phyloP scores from a whole-genome alignment of 2,797 vertebrate genomes.

The Rhynchotus rufescens region DNA sequence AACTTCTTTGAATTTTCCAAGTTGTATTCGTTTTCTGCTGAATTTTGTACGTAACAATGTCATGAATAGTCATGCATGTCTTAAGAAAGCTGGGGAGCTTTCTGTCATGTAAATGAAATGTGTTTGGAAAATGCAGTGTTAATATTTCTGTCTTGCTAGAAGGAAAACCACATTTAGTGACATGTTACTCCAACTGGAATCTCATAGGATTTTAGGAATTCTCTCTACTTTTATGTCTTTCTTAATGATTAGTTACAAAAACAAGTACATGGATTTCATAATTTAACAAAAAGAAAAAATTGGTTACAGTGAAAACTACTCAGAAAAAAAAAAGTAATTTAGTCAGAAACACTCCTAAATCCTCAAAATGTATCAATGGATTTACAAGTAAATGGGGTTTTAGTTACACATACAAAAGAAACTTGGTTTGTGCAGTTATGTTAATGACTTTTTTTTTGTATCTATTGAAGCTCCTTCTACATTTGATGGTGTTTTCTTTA shows the following conservation, averaged over 20 bases:
- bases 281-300: neutral
- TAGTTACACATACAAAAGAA: neutral
- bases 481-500: neutral
- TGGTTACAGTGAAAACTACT: neutral
- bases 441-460: neutral
- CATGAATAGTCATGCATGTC: neutral
- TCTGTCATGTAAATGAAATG: neutral
- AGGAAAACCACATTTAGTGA: neutral
- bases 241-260: neutral
- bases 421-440: neutral
- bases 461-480: neutral
- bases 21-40: neutral
- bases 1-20: neutral
- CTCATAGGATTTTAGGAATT: neutral
- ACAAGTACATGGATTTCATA: neutral
- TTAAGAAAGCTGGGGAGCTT: neutral
- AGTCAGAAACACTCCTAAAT: neutral
- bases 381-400: neutral
- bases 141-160: neutral
- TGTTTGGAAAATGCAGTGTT: neutral
- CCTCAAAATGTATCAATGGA: neutral
- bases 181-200: neutral
- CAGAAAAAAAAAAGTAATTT: neutral
- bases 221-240: neutral
- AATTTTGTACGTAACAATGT: neutral